A percentile compares a stretch with the other conserved stretches of the same genome.
Evolutionary conservation across 2,113 vertebrate genomes (phyloP).

Genomic region (Thymallus thymallus): DNA sequence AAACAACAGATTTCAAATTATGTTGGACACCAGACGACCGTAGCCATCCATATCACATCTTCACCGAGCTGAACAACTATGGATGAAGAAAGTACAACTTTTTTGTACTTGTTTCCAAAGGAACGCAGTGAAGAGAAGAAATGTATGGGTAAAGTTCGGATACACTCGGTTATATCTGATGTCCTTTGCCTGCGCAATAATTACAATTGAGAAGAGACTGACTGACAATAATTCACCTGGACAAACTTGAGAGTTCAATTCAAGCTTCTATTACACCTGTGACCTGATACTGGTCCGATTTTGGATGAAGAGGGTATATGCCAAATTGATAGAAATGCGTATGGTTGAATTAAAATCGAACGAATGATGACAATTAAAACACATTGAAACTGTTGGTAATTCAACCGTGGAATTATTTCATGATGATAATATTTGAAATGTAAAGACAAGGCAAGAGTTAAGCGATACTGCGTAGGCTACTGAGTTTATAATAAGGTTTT

Average conservation of each 20-base stretch:
- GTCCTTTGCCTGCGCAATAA: not conserved
- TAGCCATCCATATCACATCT: conserved; percentile 16
- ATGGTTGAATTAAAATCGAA: not conserved
- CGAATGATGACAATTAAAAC: conserved; percentile 4
- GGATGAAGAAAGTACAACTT: not conserved
- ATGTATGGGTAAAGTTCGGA: too few relatives aligned
- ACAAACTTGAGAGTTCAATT: not conserved
- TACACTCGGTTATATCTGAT: too few relatives aligned
- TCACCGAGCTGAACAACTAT: conserved; percentile 1
- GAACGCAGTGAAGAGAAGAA: too few relatives aligned
- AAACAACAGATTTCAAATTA: conserved; percentile 42
- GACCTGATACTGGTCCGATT: not conserved
- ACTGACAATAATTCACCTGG: not conserved
- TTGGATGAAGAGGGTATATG: not conserved
- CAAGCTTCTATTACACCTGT: conserved; percentile 11
- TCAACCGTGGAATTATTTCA: not conserved
- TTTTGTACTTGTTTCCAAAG: not conserved
- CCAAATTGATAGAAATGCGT: not conserved
- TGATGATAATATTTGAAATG: not conserved
- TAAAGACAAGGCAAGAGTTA: not conserved
- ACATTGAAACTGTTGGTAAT: not conserved
- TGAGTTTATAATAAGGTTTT: not conserved
- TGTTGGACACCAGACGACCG: conserved; percentile 17
- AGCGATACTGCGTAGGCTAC: too few relatives aligned
- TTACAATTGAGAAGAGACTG: conserved; percentile 7